phyloP scores from a whole-genome alignment of 2,113 vertebrate species.

The Mobula hypostoma region DNA sequence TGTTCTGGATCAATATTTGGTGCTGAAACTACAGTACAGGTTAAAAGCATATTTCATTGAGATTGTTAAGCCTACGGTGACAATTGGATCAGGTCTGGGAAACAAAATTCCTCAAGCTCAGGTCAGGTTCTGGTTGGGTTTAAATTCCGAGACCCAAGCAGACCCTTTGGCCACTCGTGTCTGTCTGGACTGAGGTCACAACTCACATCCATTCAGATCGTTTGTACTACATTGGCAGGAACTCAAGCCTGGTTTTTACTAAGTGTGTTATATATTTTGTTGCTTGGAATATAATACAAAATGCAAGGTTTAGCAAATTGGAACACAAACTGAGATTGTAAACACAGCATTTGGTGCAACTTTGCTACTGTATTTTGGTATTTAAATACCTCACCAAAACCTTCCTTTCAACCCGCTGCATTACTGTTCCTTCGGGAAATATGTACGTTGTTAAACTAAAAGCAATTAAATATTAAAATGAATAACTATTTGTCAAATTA shows the following conservation, averaged over 20 bases:
- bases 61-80: too few species aligned
- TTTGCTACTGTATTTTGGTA: neutral
- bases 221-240: neutral
- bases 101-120: too few species aligned
- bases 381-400: neutral
- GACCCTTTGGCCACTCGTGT: neutral
- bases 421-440: neutral
- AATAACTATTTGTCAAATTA: neutral
- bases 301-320: neutral
- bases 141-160: too few species aligned
- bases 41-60: too few species aligned
- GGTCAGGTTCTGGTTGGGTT: too few species aligned
- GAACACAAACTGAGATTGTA: neutral
- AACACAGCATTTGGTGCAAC: neutral
- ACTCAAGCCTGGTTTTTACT: neutral
- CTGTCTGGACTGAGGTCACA: neutral
- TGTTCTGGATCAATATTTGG: too few species aligned
- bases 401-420: neutral
- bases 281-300: neutral
- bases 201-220: neutral
- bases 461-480: neutral
- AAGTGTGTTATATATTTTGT: neutral
- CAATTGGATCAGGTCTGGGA: too few species aligned
- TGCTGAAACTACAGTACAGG: too few species aligned
- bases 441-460: neutral